phyloP scores from a whole-genome alignment of 2,888 invertebrate genomes.

The Mylabris sibirica region DNA sequence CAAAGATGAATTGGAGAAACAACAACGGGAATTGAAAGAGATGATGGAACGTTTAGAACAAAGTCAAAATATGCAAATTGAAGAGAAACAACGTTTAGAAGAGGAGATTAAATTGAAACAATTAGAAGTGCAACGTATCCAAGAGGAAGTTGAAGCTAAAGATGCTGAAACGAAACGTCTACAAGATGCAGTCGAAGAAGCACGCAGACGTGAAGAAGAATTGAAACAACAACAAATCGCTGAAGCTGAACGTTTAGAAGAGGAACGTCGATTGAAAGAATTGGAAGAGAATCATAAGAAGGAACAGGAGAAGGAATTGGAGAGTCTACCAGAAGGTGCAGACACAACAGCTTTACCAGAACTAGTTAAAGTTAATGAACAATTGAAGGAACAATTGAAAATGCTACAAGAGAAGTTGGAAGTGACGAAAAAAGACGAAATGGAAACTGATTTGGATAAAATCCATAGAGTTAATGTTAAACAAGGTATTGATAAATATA shows the following conservation, averaged over 20 bases:
- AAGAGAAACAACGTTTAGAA: conserved; percentile 80
- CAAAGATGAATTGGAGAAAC: conserved; percentile 85
- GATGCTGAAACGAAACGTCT: conserved; percentile 53
- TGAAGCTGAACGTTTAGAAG: conserved; percentile 43
- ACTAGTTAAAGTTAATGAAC: conserved; percentile 52
- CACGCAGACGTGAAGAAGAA: conserved; percentile 50
- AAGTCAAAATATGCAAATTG: conserved; percentile 89
- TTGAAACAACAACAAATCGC: conserved; percentile 42
- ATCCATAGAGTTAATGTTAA: conserved; percentile 56
- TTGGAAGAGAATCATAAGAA: conserved; percentile 33
- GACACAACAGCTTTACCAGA: conserved; percentile 53
- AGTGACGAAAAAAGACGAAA: conserved; percentile 48
- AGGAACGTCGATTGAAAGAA: conserved; percentile 39
- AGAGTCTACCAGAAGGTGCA: conserved; percentile 50
- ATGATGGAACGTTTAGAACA: conserved; percentile 93
- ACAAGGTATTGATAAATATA: conserved; percentile 57
- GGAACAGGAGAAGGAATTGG: conserved; percentile 41
- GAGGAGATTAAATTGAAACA: conserved; percentile 88
- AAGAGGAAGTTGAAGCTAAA: conserved; percentile 52
- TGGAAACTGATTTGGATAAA: conserved; percentile 55
- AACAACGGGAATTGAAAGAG: conserved; percentile 82
- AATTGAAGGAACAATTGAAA: conserved; percentile 54
- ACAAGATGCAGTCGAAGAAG: conserved; percentile 55
- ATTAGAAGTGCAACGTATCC: conserved; percentile 57
- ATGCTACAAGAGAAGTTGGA: conserved; percentile 53